Conservation (phyloP, 2,113 vertebrate genomes). For the Leucopsar rothschildi region DNA sequence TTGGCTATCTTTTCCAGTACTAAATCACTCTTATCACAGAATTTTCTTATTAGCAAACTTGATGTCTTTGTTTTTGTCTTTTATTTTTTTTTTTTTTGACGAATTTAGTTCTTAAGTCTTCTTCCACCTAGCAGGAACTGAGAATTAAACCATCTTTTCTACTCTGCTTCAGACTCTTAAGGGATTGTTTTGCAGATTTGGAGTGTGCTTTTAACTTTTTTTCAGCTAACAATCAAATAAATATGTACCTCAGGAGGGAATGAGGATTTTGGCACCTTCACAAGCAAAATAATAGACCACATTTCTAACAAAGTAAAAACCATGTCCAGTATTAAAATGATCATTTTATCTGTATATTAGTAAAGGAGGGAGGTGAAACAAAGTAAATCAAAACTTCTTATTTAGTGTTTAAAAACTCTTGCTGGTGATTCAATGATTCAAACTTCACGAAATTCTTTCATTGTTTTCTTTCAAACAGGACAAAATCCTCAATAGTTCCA, state of each 20-base stretch:
- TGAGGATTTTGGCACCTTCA: background rate
- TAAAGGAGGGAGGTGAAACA: background rate
- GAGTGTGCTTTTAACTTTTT: background rate
- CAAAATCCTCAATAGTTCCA: background rate
- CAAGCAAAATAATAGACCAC: background rate
- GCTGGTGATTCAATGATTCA: background rate
- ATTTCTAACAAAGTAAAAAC: background rate
- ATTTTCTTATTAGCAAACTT: background rate
- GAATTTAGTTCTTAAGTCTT: background rate
- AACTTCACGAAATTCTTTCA: background rate
- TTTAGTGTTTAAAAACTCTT: background rate
- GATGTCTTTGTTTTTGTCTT: background rate
- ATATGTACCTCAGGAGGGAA: background rate
- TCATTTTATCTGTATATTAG: background rate
- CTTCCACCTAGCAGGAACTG: background rate
- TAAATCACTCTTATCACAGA: background rate
- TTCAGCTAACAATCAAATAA: background rate
- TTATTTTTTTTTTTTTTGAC: too few relatives aligned
- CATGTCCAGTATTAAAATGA: background rate
- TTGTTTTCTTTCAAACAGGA: background rate
- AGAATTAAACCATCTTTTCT: background rate
- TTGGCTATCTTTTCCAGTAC: background rate
- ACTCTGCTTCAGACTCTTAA: background rate
- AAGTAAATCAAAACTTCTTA: background rate
- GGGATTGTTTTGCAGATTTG: background rate